These are phyloP conservation scores for Dicyrtoma fusca DNA, from an alignment of 2,888 invertebrate species.

Conservation along the genomic window DNA sequence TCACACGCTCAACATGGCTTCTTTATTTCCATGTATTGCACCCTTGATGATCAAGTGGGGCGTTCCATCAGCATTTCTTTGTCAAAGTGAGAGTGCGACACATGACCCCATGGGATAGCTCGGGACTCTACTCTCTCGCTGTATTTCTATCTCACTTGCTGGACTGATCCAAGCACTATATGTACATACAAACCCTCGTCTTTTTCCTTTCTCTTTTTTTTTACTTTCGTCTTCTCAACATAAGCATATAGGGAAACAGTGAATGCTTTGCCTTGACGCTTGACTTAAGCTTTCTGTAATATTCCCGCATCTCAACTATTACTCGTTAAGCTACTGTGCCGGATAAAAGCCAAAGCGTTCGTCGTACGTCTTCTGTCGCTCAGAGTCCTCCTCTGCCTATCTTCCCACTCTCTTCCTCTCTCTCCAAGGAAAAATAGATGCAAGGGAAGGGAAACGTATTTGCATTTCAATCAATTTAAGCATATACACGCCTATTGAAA, in stretches of 20 bases:
- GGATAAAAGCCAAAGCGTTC: no score
- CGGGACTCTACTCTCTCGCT: conserved; percentile 3
- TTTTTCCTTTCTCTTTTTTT: not conserved
- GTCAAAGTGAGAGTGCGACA: conserved; percentile 35
- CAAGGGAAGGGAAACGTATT: no score
- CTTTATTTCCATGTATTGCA: conserved; percentile 35
- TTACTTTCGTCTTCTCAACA: not conserved
- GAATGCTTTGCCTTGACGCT: not conserved
- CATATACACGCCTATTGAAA: no score
- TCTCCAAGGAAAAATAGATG: no score
- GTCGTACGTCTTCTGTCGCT: no score
- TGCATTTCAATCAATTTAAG: no score
- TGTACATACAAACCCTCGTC: conserved; percentile 14
- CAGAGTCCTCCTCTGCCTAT: no score
- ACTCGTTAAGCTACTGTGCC: not conserved
- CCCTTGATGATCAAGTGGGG: conserved; percentile 33
- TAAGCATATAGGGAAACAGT: no score
- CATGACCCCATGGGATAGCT: conserved; percentile 37
- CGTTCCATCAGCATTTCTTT: conserved; percentile 40
- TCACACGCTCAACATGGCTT: conserved; percentile 35
- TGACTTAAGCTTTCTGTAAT: conserved; percentile 2
- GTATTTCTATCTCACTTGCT: not conserved
- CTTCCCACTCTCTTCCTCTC: no score
- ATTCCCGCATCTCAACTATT: conserved; percentile 9
- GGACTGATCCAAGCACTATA: not conserved